Conservation (phyloP, 2,113 vertebrate species). For the Aegithalos caudatus region DNA sequence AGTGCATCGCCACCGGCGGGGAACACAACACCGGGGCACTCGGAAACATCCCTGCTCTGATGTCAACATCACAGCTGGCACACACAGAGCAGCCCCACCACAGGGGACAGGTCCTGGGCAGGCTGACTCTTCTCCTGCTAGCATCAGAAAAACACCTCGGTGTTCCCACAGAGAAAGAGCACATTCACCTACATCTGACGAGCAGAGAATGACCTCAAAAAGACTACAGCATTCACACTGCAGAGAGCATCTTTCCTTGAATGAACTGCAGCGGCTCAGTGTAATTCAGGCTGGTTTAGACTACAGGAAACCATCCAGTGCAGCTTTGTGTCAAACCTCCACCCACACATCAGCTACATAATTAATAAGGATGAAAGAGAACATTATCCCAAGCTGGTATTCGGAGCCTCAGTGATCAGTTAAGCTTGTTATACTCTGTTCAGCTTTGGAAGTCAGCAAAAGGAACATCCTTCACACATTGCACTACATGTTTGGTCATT, state of each 20-base stretch:
- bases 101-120: neutral
- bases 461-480: neutral
- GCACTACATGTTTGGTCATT: neutral
- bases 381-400: neutral
- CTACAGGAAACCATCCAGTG: neutral
- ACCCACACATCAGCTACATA: neutral
- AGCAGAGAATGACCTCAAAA: neutral
- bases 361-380: slow-evolving; percentile 20
- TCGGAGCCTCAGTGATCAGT: neutral
- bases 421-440: neutral
- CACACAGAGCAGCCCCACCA: neutral
- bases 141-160: neutral
- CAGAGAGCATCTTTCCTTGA: neutral
- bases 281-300: neutral
- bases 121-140: neutral
- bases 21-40: neutral
- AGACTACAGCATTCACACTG: neutral
- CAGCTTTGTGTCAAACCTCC: neutral
- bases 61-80: neutral
- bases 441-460: neutral
- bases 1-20: neutral
- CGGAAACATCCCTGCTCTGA: neutral
- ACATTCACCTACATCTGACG: neutral
- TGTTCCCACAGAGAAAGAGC: neutral
- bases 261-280: neutral